These are phyloP conservation scores for Dascillus cervinus DNA, from an alignment of 2,888 invertebrate species.

Conservation along the genomic window DNA sequence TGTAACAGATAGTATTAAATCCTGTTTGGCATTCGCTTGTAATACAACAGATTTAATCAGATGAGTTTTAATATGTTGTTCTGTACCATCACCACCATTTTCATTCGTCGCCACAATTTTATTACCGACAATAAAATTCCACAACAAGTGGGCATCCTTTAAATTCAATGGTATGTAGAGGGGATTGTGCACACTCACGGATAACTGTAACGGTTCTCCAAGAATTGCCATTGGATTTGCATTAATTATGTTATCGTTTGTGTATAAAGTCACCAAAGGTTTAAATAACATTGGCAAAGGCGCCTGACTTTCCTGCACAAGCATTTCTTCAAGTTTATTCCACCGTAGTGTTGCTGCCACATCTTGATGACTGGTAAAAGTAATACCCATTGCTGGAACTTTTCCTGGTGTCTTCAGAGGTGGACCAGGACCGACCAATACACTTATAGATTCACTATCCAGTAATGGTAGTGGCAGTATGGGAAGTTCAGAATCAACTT, in stretches of 20 bases:
- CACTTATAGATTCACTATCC: conserved; percentile 58
- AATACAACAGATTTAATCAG: conserved; percentile 49
- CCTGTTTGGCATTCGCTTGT: conserved; percentile 53
- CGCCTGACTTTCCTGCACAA: conserved; percentile 62
- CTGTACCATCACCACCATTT: conserved; percentile 35
- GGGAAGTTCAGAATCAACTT: too few relatives aligned
- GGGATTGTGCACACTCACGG: conserved; percentile 68
- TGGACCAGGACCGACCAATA: conserved; percentile 57
- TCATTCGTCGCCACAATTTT: conserved; percentile 39
- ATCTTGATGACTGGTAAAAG: conserved; percentile 33
- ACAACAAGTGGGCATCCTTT: conserved; percentile 62
- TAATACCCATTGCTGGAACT: conserved; percentile 47
- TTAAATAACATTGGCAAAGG: conserved; percentile 68
- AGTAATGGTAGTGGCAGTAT: conserved; percentile 70
- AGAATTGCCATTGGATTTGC: conserved; percentile 64
- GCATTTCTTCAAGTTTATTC: conserved; percentile 70
- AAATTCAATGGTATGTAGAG: conserved; percentile 64
- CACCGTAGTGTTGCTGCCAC: conserved; percentile 43
- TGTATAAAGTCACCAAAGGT: conserved; percentile 69
- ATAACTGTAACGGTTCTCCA: conserved; percentile 75
- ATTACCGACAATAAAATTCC: conserved; percentile 53
- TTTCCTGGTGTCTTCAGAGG: conserved; percentile 51
- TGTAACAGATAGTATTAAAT: conserved; percentile 61
- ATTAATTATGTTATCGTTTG: conserved; percentile 55
- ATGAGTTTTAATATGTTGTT: conserved; percentile 48